Evolutionary conservation across 2,888 invertebrate genomes (phyloP).

Genomic region (Xestia c-nigrum): DNA sequence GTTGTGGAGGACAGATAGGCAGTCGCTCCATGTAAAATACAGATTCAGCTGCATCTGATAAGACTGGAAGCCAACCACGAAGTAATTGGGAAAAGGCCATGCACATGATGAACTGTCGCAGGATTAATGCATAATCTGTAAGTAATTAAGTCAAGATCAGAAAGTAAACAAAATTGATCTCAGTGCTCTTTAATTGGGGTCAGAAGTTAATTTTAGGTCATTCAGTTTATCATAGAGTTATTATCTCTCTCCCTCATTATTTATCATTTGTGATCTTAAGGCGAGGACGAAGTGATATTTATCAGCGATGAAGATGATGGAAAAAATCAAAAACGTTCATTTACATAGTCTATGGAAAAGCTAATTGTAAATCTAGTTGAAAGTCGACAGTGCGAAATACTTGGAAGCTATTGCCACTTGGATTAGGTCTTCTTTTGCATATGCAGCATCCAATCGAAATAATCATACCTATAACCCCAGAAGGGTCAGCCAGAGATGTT

Average conservation of each 20-base stretch:
- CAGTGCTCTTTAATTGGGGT: slow-evolving; percentile 30
- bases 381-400: neutral
- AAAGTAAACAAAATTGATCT: slow-evolving; percentile 38
- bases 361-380: neutral
- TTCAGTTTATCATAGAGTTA: slow-evolving; percentile 15
- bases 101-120: neutral
- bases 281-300: neutral
- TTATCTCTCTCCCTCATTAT: slow-evolving; percentile 9
- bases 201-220: slow-evolving; percentile 18
- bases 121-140: neutral
- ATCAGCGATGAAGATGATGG: neutral
- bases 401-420: neutral
- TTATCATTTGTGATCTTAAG: neutral
- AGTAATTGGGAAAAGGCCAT: neutral
- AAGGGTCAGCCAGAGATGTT: no score
- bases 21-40: neutral
- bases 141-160: slow-evolving; percentile 7
- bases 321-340: neutral
- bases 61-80: neutral
- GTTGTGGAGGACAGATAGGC: neutral
- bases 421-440: neutral
- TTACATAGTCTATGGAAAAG: neutral
- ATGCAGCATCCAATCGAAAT: no score
- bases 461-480: no score
- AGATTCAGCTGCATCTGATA: neutral